These are phyloP conservation scores for Pachypeltis micranthus DNA, from an alignment of 1,140 invertebrate species.

Conservation along the genomic window DNA sequence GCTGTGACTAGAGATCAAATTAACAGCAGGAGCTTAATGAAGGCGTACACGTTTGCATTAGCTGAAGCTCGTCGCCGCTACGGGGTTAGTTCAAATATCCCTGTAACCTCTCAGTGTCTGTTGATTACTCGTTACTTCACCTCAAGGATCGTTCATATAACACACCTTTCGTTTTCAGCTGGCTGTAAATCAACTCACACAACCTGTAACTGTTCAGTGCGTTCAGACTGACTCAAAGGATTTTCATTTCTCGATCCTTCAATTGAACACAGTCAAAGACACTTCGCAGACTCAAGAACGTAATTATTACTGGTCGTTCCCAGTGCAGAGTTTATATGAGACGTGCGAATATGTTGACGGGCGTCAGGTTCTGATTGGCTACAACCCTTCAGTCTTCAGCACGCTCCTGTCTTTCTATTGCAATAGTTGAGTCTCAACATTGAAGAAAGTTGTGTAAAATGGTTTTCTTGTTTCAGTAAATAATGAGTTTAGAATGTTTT, in stretches of 20 bases:
- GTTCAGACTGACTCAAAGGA: conserved; percentile 59
- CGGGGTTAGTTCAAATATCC: conserved; percentile 46
- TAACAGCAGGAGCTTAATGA: conserved; percentile 50
- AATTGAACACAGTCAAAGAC: conserved; percentile 72
- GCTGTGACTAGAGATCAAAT: conserved; percentile 51
- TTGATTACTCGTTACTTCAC: too few relatives aligned
- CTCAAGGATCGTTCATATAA: too few relatives aligned
- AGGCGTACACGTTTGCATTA: conserved; percentile 56
- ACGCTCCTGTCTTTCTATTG: conserved; percentile 66
- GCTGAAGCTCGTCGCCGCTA: conserved; percentile 55
- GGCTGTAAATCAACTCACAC: conserved; percentile 48
- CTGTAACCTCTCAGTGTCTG: too few relatives aligned
- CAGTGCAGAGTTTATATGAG: conserved; percentile 51
- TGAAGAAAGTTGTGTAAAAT: too few relatives aligned
- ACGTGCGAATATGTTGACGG: conserved; percentile 48
- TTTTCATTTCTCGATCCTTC: conserved; percentile 69
- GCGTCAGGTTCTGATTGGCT: conserved; percentile 52
- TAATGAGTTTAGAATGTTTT: too few relatives aligned
- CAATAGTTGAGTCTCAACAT: conserved; percentile 38
- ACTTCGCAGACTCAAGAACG: conserved; percentile 42
- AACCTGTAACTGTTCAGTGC: conserved; percentile 69
- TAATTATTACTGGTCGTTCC: conserved; percentile 67
- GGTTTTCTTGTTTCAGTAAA: too few relatives aligned
- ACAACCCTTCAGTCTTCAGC: conserved; percentile 64
- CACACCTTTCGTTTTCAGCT: conserved; percentile 31